phyloP scores from a whole-genome alignment of 2,888 invertebrate genomes.

The Ennomos erosarius region DNA sequence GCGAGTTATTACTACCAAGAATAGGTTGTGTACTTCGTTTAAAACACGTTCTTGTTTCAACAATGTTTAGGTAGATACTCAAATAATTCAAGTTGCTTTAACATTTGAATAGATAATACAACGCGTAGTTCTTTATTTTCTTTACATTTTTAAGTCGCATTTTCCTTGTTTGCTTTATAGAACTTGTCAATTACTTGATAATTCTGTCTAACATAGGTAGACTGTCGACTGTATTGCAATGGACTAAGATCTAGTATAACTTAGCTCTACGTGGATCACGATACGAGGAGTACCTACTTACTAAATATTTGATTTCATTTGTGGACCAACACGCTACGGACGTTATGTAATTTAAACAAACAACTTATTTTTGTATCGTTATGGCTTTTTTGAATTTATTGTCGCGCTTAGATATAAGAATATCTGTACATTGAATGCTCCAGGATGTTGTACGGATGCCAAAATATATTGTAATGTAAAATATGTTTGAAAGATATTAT shows the following conservation, averaged over 20 bases:
- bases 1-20: too few relatives aligned
- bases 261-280: slow-evolving; percentile 10
- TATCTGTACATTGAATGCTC: slow-evolving; percentile 31
- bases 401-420: slow-evolving; percentile 51
- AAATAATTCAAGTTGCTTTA: background rate
- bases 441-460: slow-evolving; percentile 49
- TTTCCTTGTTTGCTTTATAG: slow-evolving; percentile 11
- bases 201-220: slow-evolving; percentile 11
- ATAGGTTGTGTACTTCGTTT: too few relatives aligned
- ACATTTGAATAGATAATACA: background rate
- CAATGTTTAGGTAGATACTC: too few relatives aligned
- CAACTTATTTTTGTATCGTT: slow-evolving; percentile 58
- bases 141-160: slow-evolving; percentile 11
- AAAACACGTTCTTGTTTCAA: too few relatives aligned
- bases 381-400: slow-evolving; percentile 52
- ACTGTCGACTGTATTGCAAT: slow-evolving; percentile 23
- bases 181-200: slow-evolving; percentile 21
- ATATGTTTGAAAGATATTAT: slow-evolving; percentile 34
- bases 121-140: too few relatives aligned
- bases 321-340: slow-evolving; percentile 54
- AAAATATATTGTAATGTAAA: slow-evolving; percentile 47
- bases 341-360: slow-evolving; percentile 41
- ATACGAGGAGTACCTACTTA: slow-evolving; percentile 15
- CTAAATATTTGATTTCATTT: slow-evolving; percentile 44
- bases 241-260: slow-evolving; percentile 18